phyloP scores from a whole-genome alignment of 2,888 invertebrate genomes.

The Rhopalosiphum nymphaeae region DNA sequence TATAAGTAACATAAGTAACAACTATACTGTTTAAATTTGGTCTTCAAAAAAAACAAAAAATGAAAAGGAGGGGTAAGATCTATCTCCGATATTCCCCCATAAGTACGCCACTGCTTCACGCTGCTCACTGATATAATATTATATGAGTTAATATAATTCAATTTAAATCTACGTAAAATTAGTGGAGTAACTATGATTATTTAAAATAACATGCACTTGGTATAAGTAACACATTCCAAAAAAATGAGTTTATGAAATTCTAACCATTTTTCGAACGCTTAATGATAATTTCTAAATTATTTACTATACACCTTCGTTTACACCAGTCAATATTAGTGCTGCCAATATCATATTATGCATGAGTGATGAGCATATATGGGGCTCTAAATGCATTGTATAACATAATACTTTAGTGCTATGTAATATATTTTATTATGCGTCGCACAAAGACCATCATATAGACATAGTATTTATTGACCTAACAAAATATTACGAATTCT shows the following conservation, averaged over 20 bases:
- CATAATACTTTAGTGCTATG: too few species aligned
- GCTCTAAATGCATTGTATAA: not conserved
- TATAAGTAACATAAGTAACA: too few species aligned
- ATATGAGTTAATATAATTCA: not conserved
- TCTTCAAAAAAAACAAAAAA: too few species aligned
- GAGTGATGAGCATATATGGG: not conserved
- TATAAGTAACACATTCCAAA: not conserved
- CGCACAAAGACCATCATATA: not conserved
- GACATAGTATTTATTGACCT: not conserved
- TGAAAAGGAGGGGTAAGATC: too few species aligned
- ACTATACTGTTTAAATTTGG: too few species aligned
- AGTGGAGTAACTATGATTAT: not conserved
- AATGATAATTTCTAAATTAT: not conserved
- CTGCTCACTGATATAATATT: not conserved
- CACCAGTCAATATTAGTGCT: not conserved
- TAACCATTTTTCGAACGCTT: not conserved
- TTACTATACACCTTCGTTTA: not conserved
- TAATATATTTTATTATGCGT: not conserved
- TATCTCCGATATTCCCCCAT: too few species aligned
- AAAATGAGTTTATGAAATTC: not conserved
- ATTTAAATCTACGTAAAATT: not conserved
- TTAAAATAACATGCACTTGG: not conserved
- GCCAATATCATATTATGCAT: not conserved
- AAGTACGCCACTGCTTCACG: too few species aligned
- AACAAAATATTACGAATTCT: not conserved